Percentiles rank a stretch among this genome's conserved stretches.
These are phyloP conservation scores for Halictus ligatus DNA, from an alignment of 2,888 invertebrate species.

Conservation along the genomic window DNA sequence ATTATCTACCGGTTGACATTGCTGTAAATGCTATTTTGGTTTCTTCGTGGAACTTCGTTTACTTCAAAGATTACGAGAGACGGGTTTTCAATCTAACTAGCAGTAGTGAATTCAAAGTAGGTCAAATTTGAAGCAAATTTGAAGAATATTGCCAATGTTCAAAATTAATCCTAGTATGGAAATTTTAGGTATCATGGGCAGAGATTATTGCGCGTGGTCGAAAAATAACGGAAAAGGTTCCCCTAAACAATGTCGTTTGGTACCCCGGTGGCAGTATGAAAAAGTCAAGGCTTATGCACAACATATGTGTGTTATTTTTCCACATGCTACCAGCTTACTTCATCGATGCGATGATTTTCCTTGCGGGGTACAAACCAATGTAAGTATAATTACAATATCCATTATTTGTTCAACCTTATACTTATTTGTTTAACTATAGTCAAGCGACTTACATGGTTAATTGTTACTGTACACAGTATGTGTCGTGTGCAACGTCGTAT, in stretches of 20 bases:
- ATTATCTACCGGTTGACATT: constrained; percentile 92
- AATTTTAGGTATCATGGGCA: constrained; percentile 90
- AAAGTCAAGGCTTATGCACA: constrained; percentile 90
- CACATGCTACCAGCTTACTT: constrained; percentile 96
- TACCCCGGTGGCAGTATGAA: constrained; percentile 96
- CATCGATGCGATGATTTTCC: constrained; percentile 91
- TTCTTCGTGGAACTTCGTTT: constrained; percentile 88
- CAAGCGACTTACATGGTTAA: background rate
- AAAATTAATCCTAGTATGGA: background rate
- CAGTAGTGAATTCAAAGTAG: constrained; percentile 91
- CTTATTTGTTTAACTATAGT: background rate
- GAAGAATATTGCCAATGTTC: background rate
- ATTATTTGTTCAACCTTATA: background rate
- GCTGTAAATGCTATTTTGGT: constrained; percentile 92
- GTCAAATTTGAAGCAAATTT: background rate
- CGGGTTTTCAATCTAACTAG: constrained; percentile 91
- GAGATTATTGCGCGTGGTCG: constrained; percentile 93
- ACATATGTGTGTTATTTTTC: constrained; percentile 93
- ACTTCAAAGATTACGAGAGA: constrained; percentile 84
- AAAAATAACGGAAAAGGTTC: constrained; percentile 91
- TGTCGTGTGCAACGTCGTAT: constrained; percentile 93
- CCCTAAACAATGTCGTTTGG: constrained; percentile 95
- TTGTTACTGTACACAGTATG: constrained; percentile 86
- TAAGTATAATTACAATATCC: constrained; percentile 85
- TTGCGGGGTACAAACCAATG: constrained; percentile 95